phyloP scores from a whole-genome alignment of 2,888 invertebrate genomes.

The Cataglyphis altisquamis region DNA sequence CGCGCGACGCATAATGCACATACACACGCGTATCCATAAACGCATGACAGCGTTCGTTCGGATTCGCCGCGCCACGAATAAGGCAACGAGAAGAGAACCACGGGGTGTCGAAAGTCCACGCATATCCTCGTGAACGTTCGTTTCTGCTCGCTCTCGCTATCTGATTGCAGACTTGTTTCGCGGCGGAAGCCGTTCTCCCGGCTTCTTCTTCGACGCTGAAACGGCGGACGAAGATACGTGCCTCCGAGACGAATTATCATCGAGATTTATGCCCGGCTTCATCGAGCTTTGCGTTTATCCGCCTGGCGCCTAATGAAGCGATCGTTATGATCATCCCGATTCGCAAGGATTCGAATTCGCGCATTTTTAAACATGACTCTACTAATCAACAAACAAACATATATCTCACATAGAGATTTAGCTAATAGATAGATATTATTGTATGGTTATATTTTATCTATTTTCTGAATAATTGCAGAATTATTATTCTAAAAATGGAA shows the following conservation, averaged over 20 bases:
- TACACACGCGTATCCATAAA: slow-evolving; percentile 6
- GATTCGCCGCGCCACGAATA: slow-evolving; percentile 22
- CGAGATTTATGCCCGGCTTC: slow-evolving; percentile 53
- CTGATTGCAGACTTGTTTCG: slow-evolving; percentile 52
- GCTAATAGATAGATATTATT: neutral
- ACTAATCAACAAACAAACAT: slow-evolving; percentile 9
- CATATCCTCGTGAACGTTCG: slow-evolving; percentile 44
- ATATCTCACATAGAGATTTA: slow-evolving; percentile 6
- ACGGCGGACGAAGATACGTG: slow-evolving; percentile 23
- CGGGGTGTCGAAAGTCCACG: slow-evolving; percentile 53
- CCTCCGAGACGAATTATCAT: slow-evolving; percentile 47
- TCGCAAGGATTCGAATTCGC: neutral
- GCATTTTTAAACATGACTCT: neutral
- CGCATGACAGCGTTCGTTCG: neutral
- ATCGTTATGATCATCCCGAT: slow-evolving; percentile 20
- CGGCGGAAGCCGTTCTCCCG: slow-evolving; percentile 52
- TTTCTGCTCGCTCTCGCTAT: slow-evolving; percentile 45
- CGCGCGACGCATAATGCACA: neutral
- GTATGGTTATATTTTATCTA: neutral
- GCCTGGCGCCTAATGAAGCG: slow-evolving; percentile 56
- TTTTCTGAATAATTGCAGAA: neutral
- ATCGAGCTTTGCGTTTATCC: slow-evolving; percentile 53
- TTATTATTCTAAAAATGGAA: neutral
- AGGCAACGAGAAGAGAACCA: slow-evolving; percentile 44
- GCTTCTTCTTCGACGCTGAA: slow-evolving; percentile 43